phyloP scores from a whole-genome alignment of 2,888 invertebrate genomes.

The Sinotaia quadrata region DNA sequence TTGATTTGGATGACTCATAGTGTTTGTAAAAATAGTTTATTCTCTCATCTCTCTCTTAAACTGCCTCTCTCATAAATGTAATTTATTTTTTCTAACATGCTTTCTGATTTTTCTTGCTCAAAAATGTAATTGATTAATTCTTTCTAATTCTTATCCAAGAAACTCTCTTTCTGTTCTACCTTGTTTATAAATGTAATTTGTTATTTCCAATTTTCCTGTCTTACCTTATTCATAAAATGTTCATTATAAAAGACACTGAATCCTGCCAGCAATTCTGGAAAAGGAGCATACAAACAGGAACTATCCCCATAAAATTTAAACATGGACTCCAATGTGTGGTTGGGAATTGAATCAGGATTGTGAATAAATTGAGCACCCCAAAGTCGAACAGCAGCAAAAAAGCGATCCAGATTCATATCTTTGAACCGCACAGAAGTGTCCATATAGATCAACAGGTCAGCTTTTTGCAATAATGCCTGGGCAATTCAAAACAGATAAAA shows the following conservation, averaged over 20 bases:
- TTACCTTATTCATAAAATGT: slow-evolving; percentile 20
- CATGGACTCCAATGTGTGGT: slow-evolving; percentile 20
- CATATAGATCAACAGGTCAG: slow-evolving; percentile 24
- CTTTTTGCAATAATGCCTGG: not conserved
- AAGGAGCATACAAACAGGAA: slow-evolving; percentile 18
- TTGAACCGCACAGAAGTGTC: slow-evolving; percentile 21
- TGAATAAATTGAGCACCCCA: slow-evolving; percentile 23
- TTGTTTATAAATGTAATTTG: no score
- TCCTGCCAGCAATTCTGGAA: slow-evolving; percentile 29
- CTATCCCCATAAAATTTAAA: slow-evolving; percentile 20
- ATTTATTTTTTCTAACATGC: no score
- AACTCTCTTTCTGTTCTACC: no score
- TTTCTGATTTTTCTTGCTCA: no score
- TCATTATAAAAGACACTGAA: slow-evolving; percentile 32
- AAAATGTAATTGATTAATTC: no score
- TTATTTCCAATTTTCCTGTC: no score
- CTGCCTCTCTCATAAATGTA: no score
- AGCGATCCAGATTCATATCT: slow-evolving; percentile 12
- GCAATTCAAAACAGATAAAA: not conserved
- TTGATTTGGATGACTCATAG: no score
- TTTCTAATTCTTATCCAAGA: no score
- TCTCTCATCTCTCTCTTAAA: no score
- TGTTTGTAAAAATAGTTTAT: no score
- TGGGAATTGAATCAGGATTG: slow-evolving; percentile 18
- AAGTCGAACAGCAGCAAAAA: not conserved